Conservation (phyloP, 2,888 invertebrate species). For the Noctua janthe region DNA sequence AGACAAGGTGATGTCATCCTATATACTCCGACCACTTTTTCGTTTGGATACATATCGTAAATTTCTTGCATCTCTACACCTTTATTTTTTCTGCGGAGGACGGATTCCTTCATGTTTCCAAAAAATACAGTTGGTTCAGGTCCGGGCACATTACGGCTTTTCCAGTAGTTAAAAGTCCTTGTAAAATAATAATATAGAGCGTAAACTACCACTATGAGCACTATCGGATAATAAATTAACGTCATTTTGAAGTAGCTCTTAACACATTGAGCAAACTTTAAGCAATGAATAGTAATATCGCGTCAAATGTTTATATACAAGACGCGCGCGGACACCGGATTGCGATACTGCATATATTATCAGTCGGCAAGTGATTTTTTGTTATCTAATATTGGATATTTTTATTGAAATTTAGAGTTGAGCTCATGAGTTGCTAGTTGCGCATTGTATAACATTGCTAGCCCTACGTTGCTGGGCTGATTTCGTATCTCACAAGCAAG, state of each 20-base stretch:
- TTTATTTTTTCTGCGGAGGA: constrained; percentile 66
- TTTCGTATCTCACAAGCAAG: not conserved
- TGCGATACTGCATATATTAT: constrained; percentile 2
- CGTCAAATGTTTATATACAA: constrained; percentile 31
- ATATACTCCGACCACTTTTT: constrained; percentile 79
- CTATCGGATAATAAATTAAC: constrained; percentile 49
- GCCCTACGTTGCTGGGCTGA: not conserved
- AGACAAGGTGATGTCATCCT: constrained; percentile 76
- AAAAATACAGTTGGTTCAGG: constrained; percentile 74
- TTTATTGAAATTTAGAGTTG: not conserved
- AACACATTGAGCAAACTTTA: not conserved
- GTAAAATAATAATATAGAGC: constrained; percentile 73
- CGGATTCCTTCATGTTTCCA: constrained; percentile 73
- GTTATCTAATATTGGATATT: not conserved
- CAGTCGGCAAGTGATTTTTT: not conserved
- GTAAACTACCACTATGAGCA: constrained; percentile 45
- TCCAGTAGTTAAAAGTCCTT: constrained; percentile 78
- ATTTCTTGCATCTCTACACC: constrained; percentile 69
- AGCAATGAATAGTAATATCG: constrained; percentile 27
- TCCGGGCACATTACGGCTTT: constrained; percentile 70
- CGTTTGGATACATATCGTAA: constrained; percentile 74
- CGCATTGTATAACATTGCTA: too few relatives aligned
- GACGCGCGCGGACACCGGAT: not conserved
- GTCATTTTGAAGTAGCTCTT: constrained; percentile 27
- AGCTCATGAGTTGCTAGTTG: not conserved